Conservation (phyloP, 2,113 vertebrate genomes). For the Mirounga angustirostris region DNA sequence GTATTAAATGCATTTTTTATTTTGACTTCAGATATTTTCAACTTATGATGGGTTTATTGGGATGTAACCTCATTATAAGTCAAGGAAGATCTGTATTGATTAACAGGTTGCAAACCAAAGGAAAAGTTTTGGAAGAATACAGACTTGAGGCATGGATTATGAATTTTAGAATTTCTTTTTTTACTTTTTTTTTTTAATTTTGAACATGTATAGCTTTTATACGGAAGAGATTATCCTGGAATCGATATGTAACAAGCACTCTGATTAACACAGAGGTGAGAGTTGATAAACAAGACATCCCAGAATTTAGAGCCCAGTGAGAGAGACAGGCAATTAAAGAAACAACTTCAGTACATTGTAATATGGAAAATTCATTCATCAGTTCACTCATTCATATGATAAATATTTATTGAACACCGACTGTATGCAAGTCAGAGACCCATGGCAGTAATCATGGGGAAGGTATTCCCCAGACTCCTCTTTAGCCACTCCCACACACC, state of each 20-base stretch:
- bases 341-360: neutral
- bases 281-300: neutral
- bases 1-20: neutral
- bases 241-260: neutral
- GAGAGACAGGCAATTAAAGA: neutral
- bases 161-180: slow-evolving; percentile 36
- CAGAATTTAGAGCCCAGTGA: neutral
- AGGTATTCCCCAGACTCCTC: neutral
- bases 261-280: neutral
- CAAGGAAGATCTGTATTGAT: neutral
- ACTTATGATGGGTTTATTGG: neutral
- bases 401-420: neutral
- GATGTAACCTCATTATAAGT: neutral
- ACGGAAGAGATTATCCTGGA: neutral
- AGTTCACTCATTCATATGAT: neutral
- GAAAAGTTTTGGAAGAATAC: neutral
- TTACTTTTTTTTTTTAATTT: neutral
- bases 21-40: neutral
- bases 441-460: neutral
- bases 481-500: neutral
- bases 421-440: neutral
- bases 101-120: neutral
- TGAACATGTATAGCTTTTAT: neutral
- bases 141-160: neutral
- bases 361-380: neutral